phyloP scores from a whole-genome alignment of 53 echinoderm and acorn worm species.

The Crossaster papposus region DNA sequence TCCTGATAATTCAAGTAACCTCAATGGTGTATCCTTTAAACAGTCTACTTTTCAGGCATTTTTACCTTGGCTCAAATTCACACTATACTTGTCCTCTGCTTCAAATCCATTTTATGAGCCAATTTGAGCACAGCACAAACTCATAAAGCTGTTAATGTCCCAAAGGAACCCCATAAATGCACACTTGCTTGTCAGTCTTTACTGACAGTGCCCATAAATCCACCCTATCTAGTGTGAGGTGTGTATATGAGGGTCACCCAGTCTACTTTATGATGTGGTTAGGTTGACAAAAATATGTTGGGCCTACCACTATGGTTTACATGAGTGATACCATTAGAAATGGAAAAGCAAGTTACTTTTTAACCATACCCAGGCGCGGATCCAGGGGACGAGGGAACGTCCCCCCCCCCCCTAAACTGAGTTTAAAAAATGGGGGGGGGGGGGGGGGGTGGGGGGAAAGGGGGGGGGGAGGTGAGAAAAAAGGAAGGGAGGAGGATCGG shows the following conservation, averaged over 20 bases:
- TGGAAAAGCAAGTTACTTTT: too few species aligned
- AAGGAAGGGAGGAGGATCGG: too few species aligned
- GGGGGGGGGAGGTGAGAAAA: too few species aligned
- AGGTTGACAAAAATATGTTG: not conserved
- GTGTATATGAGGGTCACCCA: not conserved
- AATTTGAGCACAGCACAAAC: slow-evolving; percentile 5
- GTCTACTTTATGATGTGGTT: not conserved
- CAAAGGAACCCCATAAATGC: slow-evolving; percentile 35
- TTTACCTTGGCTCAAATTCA: not conserved
- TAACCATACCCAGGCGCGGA: too few species aligned
- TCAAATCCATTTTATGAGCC: slow-evolving; percentile 9
- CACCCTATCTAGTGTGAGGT: not conserved
- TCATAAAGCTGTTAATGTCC: slow-evolving; percentile 11
- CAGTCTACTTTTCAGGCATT: not conserved
- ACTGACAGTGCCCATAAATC: slow-evolving; percentile 29
- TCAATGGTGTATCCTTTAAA: not conserved
- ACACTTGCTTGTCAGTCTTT: slow-evolving; percentile 30
- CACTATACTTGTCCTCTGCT: not conserved
- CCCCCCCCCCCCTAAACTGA: too few species aligned
- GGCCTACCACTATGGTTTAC: too few species aligned
- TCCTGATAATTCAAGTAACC: too few species aligned
- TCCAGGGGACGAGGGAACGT: too few species aligned
- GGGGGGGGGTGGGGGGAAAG: too few species aligned
- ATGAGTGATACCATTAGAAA: too few species aligned
- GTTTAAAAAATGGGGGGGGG: too few species aligned